Percentiles rank a stretch among this genome's conserved stretches.
phyloP scores from a whole-genome alignment of 2,797 vertebrate genomes.

The Arctocebus calabarensis region DNA sequence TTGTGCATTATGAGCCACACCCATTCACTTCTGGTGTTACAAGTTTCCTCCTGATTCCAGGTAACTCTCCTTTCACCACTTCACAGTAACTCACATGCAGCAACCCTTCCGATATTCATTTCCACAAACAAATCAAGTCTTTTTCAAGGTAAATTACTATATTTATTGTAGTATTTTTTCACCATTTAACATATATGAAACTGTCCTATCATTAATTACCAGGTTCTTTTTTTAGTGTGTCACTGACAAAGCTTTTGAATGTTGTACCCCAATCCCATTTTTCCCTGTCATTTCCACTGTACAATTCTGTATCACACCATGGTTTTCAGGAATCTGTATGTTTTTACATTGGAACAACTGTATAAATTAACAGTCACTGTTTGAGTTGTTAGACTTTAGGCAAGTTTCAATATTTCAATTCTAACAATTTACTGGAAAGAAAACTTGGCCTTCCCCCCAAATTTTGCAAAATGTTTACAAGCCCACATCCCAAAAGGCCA shows the following conservation, averaged over 20 bases:
- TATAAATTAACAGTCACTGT: not conserved
- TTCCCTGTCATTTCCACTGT: not conserved
- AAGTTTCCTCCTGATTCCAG: constrained; percentile 4
- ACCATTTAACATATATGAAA: constrained; percentile 34
- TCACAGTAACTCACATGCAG: not conserved
- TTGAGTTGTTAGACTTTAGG: not conserved
- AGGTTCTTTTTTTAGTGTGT: not conserved
- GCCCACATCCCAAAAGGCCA: not conserved
- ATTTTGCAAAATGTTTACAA: constrained; percentile 34
- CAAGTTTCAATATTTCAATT: constrained; percentile 26
- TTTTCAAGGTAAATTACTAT: constrained; percentile 2
- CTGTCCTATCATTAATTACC: not conserved
- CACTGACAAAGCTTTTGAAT: not conserved
- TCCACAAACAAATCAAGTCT: constrained; percentile 4
- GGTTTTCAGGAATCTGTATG: not conserved
- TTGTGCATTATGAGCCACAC: not conserved
- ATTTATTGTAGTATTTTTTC: constrained; percentile 5
- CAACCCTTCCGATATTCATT: not conserved
- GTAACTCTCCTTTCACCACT: not conserved
- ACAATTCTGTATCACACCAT: not conserved
- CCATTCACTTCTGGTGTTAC: not conserved
- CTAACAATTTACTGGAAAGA: not conserved
- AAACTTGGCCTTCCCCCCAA: not conserved
- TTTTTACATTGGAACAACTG: not conserved
- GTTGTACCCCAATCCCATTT: not conserved